These are phyloP conservation scores for Scaptodrosophila lebanonensis DNA, from an alignment of 1,140 invertebrate species.

Conservation along the genomic window DNA sequence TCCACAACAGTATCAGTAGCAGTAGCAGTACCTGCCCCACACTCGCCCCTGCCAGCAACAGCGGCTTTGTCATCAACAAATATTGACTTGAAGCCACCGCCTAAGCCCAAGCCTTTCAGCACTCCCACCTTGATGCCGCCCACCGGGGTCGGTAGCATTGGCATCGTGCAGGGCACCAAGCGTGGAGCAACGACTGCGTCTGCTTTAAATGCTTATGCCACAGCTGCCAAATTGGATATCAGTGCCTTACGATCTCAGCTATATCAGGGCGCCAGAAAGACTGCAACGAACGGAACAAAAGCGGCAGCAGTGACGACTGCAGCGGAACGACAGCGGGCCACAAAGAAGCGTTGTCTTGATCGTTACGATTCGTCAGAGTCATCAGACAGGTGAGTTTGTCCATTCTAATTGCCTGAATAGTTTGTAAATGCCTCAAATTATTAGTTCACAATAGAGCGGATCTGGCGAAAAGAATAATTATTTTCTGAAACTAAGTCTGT, in stretches of 20 bases:
- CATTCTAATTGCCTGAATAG: neutral
- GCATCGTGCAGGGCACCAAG: constrained; percentile 57
- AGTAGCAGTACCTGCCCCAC: constrained; percentile 27
- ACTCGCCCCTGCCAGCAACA: constrained; percentile 16
- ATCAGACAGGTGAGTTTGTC: constrained; percentile 86
- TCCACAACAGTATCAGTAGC: neutral
- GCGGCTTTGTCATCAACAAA: constrained; percentile 8
- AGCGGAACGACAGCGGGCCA: constrained; percentile 59
- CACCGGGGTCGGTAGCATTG: constrained; percentile 32
- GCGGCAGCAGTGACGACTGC: constrained; percentile 7
- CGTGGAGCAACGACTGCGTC: constrained; percentile 14
- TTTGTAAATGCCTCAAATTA: neutral
- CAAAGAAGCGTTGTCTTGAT: constrained; percentile 90
- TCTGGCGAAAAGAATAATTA: no score
- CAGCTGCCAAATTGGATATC: constrained; percentile 55
- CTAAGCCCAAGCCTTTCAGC: constrained; percentile 38
- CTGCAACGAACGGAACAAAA: constrained; percentile 22
- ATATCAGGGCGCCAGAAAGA: constrained; percentile 54
- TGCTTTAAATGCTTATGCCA: neutral
- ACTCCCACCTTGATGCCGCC: constrained; percentile 27
- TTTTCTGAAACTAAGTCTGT: no score
- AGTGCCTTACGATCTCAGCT: constrained; percentile 65
- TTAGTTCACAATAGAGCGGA: neutral
- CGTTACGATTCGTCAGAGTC: constrained; percentile 93
- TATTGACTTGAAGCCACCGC: constrained; percentile 53